phyloP scores from a whole-genome alignment of 1,140 invertebrate genomes.

The Aphaenogaster rudis region DNA sequence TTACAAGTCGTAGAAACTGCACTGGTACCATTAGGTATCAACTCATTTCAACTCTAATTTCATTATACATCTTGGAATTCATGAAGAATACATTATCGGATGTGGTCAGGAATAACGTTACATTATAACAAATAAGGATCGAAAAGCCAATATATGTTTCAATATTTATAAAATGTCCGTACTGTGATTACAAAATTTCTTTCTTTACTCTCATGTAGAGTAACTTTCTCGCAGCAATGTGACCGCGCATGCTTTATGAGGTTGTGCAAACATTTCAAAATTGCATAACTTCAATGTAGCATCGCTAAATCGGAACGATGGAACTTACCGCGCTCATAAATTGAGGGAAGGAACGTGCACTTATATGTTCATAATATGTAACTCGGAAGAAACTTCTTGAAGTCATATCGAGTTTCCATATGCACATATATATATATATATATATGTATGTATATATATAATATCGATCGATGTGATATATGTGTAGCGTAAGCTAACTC shows the following conservation, averaged over 20 bases:
- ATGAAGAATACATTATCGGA: neutral
- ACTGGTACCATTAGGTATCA: neutral
- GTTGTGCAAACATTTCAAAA: neutral
- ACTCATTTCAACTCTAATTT: constrained; percentile 3
- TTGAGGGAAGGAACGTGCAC: neutral
- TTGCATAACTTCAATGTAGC: constrained; percentile 3
- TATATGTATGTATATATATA: no score
- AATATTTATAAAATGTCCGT: neutral
- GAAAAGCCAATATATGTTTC: neutral
- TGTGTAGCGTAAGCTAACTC: neutral
- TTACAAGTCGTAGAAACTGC: neutral
- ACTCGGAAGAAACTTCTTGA: constrained; percentile 30
- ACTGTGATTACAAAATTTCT: neutral
- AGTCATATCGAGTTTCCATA: neutral
- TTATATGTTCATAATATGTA: neutral
- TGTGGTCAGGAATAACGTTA: neutral
- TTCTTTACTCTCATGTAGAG: neutral
- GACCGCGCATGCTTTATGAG: neutral
- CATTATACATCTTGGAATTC: neutral
- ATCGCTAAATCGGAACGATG: neutral
- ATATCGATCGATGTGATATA: constrained; percentile 2
- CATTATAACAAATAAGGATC: neutral
- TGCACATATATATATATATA: neutral
- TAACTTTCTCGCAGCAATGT: neutral
- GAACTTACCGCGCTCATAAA: neutral